Conservation (phyloP, 1,140 invertebrate species). For the Caerostris darwini region DNA sequence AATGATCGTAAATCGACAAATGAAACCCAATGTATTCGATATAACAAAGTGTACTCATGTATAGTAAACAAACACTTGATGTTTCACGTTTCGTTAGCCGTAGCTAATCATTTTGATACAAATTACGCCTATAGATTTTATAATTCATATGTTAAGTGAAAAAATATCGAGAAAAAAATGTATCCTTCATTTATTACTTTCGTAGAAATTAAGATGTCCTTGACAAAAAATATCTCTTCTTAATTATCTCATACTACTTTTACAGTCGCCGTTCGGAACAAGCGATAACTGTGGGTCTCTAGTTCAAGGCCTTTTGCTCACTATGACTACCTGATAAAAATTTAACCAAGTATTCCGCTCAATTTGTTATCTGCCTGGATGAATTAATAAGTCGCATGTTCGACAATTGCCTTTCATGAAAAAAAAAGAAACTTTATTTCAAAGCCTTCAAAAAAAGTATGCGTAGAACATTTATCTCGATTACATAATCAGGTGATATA, state of each 20-base stretch:
- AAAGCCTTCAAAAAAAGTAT: background rate
- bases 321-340: too few species aligned
- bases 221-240: background rate
- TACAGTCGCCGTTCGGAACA: background rate
- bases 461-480: background rate
- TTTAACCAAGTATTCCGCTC: background rate
- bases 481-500: background rate
- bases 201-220: background rate
- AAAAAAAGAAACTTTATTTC: background rate
- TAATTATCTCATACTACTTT: background rate
- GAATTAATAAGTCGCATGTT: background rate
- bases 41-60: too few species aligned
- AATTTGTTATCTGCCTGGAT: background rate
- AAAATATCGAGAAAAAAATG: too few species aligned
- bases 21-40: too few species aligned
- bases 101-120: too few species aligned
- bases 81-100: too few species aligned
- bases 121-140: too few species aligned
- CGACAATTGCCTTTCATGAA: background rate
- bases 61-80: too few species aligned
- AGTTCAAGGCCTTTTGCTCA: background rate
- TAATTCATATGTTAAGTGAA: too few species aligned
- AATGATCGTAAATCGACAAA: too few species aligned
- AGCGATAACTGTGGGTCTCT: background rate
- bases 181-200: too few species aligned